These are phyloP conservation scores for Protonemura montana DNA, from an alignment of 2,888 invertebrate genomes.

Conservation along the genomic window DNA sequence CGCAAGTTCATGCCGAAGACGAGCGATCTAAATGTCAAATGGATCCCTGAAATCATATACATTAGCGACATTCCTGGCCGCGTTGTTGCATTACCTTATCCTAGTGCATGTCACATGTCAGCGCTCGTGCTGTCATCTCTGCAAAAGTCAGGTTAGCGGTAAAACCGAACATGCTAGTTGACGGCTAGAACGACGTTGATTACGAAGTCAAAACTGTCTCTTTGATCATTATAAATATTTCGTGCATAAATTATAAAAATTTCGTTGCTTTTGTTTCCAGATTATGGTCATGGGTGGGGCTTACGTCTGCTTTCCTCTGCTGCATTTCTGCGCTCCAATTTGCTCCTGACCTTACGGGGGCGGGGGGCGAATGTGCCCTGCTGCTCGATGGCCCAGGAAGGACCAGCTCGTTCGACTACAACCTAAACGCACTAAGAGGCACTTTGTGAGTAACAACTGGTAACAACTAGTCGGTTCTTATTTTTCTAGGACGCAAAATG, in stretches of 20 bases:
- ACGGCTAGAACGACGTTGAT: not conserved
- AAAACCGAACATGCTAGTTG: not conserved
- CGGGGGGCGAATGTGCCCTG: conserved; percentile 76
- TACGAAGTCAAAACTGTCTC: not conserved
- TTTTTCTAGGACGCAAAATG: not conserved
- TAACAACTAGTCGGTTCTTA: not conserved
- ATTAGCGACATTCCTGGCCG: not conserved
- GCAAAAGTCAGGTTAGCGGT: not conserved
- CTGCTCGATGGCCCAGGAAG: conserved; percentile 79
- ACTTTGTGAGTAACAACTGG: conserved; percentile 72
- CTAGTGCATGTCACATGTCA: not conserved
- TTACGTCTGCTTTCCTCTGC: conserved; percentile 50
- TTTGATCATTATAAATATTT: not conserved
- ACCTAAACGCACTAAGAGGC: conserved; percentile 82
- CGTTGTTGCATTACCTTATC: not conserved
- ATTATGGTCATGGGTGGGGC: conserved; percentile 53
- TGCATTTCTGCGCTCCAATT: conserved; percentile 38
- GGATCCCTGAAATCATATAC: not conserved
- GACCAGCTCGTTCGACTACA: conserved; percentile 84
- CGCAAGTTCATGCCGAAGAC: not conserved
- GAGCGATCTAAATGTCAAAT: not conserved
- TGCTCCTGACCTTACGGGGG: conserved; percentile 46
- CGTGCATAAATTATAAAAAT: not conserved
- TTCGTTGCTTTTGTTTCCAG: conserved; percentile 14
- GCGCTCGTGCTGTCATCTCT: not conserved